Evolutionary conservation across 1,140 invertebrate genomes (phyloP).

Genomic region (Bombus confusus): DNA sequence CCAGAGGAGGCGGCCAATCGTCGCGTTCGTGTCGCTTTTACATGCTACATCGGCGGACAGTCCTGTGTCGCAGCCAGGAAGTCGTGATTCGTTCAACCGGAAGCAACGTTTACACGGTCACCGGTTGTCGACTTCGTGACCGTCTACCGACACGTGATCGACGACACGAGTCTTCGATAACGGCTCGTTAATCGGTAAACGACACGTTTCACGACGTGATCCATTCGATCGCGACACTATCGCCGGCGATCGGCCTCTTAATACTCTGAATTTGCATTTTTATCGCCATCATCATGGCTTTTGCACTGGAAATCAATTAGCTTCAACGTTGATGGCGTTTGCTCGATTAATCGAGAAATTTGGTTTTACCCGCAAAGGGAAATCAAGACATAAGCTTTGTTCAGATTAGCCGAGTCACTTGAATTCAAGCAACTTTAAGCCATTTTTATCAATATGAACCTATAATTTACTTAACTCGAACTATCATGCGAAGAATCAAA

Average conservation of each 20-base stretch:
- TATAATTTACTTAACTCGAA: too few relatives aligned
- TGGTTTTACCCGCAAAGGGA: too few relatives aligned
- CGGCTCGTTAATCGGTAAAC: slow-evolving; percentile 27
- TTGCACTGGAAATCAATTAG: neutral
- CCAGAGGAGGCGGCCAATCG: slow-evolving; percentile 49
- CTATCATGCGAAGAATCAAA: too few relatives aligned
- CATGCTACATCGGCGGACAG: too few relatives aligned
- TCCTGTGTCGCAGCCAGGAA: slow-evolving; percentile 59
- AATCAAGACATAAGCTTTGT: too few relatives aligned
- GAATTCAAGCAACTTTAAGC: too few relatives aligned
- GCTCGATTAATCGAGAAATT: neutral
- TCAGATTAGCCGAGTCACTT: too few relatives aligned
- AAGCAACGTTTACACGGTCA: slow-evolving; percentile 73
- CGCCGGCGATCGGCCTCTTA: neutral
- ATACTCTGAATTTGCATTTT: neutral
- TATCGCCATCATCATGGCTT: neutral
- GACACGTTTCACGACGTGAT: slow-evolving; percentile 9
- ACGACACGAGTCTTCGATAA: slow-evolving; percentile 58
- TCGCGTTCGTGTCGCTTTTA: slow-evolving; percentile 21
- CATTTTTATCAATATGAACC: too few relatives aligned
- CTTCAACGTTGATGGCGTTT: too few relatives aligned
- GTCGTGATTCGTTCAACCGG: slow-evolving; percentile 75
- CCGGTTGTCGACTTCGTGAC: slow-evolving; percentile 67
- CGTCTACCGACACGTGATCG: slow-evolving; percentile 57
- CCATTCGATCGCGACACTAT: slow-evolving; percentile 2